Base-by-base conservation (phyloP, 1,140 invertebrate species). In the Aphaenogaster rudis region DNA sequence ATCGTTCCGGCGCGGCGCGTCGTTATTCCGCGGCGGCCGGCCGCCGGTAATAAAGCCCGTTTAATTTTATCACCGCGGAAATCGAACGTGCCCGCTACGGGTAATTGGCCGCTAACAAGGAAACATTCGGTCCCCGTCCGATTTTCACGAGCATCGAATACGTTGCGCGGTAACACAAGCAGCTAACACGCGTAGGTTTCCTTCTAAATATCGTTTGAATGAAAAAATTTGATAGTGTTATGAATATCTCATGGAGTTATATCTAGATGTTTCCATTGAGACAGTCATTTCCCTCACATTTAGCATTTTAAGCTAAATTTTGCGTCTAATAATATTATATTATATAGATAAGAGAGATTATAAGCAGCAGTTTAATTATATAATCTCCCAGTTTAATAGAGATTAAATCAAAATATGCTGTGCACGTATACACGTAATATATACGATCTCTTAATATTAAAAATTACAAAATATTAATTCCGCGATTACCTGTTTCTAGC, bases 1-100 rank as follows among this genome's bases (percentile, higher is more conserved):
- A 78, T 52, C 88, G 71, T 82, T 63, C 3, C 45, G 88, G 17
- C 50, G 42, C 71, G 57, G 17, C 50, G 42, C 71, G 57, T 88
- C 54, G n/a, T 87, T 82, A 76, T 77, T 64, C 52, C 61, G 48
- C 57, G 64, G 50, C 79, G 63, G 21, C 50, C 66, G n/a, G 74
- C 39, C 54, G 48, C 50, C 21, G 33, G 36, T 48, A 52, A 80
- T 88, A 84, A 84, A 66, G 39, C 33, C 42, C 59, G 77, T 81
- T 87, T 81, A 87, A 88, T 74, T 88, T 88, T 86, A 88, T 88
- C 85, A 52, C 9, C 63, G 1, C 48, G 36, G 78, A 52, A 33
- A 88, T 87, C 88, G 36, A 77, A 63, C 48, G 57, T 67, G 48
- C 17, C 48, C 45, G 52, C 36, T 9, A 48, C 52, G 66, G 39